Base-by-base conservation (phyloP, 1,140 invertebrate species). In the Metaphire vulgaris region DNA sequence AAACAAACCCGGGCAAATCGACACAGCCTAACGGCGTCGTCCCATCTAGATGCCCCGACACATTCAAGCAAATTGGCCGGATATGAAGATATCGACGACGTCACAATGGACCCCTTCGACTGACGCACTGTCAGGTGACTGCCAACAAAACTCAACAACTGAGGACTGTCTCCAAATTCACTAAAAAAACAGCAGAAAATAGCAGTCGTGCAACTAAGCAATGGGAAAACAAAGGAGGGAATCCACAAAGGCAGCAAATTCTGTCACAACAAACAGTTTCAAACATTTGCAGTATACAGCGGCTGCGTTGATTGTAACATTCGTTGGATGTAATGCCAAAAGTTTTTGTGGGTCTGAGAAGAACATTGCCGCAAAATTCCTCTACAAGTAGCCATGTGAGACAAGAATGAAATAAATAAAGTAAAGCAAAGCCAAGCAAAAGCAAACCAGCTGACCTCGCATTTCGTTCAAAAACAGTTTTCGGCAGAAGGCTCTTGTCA, bases 121-220 rank as follows among this genome's bases (percentile, higher is more conserved):
- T 92, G 87, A 78, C 92, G 83, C 6, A 94, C 88, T 1, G 90
- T 90, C 33, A 95, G 90, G 75, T 92, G 90, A 77, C 92, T 93
- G 68, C 93, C 92, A 79, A 92, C 87, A 81, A 96, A 93, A 81
- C 89, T 91, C 21, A 91, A 85, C 1, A 96, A 88, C 75, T 89
- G 89, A 0, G 93, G 92, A 81, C 91, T 91, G 81, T 92, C 90
- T 1, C 92, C 93, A 83, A 93, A 91, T 84, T 95, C 93, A 81
- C 90, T 91, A 79, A 70, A 81, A 79, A 76, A 15, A 77, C 16
- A 30, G 41, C 41, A 56, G n/a, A n/a, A n/a, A n/a, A n/a, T n/a
- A n/a, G n/a, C n/a, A n/a, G n/a, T n/a, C n/a, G n/a, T n/a, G n/a
- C n/a, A n/a, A n/a, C n/a, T n/a, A n/a, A n/a, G n/a, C n/a, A n/a